A percentile compares a stretch with the other conserved stretches of the same genome.
phyloP scores from a whole-genome alignment of 2,113 vertebrate genomes.

The Megaceryle maxima region DNA sequence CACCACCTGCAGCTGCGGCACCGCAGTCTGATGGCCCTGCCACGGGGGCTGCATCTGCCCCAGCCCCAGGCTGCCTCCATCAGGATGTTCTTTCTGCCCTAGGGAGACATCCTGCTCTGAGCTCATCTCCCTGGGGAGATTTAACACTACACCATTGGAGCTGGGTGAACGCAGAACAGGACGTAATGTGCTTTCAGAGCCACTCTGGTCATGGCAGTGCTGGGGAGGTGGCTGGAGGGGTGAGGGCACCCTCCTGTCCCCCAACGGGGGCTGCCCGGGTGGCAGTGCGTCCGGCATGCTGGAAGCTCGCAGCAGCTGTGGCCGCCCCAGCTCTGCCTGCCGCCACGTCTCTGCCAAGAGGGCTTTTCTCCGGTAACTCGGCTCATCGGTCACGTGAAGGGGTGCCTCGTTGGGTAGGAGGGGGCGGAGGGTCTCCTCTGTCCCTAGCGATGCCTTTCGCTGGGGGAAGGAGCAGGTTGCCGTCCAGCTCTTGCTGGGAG shows the following conservation, averaged over 20 bases:
- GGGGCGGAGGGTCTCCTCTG: conserved; percentile 76
- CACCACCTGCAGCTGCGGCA: conserved; percentile 10
- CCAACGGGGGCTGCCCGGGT: conserved; percentile 74
- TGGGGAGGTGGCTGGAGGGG: conserved; percentile 24
- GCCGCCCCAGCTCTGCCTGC: conserved; percentile 76
- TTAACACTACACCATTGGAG: not conserved
- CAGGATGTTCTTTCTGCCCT: conserved; percentile 73
- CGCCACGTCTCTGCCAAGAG: conserved; percentile 44
- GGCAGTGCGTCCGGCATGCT: conserved; percentile 90
- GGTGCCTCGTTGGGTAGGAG: conserved; percentile 37
- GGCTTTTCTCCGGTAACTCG: conserved; percentile 70
- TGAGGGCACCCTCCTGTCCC: not conserved
- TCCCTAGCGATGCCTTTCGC: conserved; percentile 80
- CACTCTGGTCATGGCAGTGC: not conserved
- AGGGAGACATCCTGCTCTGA: conserved; percentile 64
- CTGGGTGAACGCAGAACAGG: not conserved
- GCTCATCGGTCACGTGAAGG: conserved; percentile 38
- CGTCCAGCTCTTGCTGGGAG: conserved; percentile 81
- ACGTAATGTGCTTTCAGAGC: conserved; percentile 63
- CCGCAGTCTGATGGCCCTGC: conserved; percentile 45
- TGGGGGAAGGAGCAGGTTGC: conserved; percentile 77
- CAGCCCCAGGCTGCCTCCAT: conserved; percentile 55
- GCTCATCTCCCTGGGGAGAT: conserved; percentile 48
- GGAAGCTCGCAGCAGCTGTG: conserved; percentile 89
- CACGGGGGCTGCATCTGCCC: conserved; percentile 61